Percentiles rank a stretch among this genome's conserved stretches.
Evolutionary conservation across 2,113 vertebrate genomes (phyloP).

Genomic region (Platichthys stellatus): DNA sequence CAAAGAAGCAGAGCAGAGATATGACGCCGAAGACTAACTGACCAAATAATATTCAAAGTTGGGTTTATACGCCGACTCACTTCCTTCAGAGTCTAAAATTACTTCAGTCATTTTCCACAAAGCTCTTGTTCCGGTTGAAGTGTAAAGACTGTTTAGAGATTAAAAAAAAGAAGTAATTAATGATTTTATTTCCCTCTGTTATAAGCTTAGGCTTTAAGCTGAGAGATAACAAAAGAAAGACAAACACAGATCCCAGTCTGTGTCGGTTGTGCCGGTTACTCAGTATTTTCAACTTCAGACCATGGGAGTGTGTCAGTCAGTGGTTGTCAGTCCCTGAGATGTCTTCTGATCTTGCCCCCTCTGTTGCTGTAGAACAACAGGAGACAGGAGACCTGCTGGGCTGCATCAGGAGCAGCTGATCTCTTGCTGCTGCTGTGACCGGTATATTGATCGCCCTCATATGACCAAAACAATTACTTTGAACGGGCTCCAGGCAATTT

Average conservation of each 20-base stretch:
- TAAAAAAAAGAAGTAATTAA: not conserved
- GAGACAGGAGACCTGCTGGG: constrained; percentile 16
- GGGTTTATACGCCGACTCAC: not conserved
- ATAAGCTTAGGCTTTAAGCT: not conserved
- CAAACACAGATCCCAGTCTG: not conserved
- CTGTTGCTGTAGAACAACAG: not conserved
- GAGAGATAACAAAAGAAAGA: constrained; percentile 27
- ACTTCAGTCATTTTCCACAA: not conserved
- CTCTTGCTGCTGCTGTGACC: constrained; percentile 14
- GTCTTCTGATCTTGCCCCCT: constrained; percentile 10
- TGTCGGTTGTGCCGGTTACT: not conserved
- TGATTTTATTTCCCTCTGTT: not conserved
- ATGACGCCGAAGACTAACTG: not conserved
- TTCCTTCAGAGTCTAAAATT: not conserved
- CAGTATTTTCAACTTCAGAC: not conserved
- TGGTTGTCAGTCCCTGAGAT: constrained; percentile 1
- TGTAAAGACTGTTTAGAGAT: too few species aligned
- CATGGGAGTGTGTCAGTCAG: not conserved
- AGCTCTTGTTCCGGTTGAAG: not conserved
- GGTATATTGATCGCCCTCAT: not conserved
- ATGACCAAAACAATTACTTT: not conserved
- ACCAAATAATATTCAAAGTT: not conserved
- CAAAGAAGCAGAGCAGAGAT: not conserved
- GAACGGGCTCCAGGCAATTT: too few species aligned
- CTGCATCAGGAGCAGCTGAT: constrained; percentile 25